phyloP scores from a whole-genome alignment of 2,797 vertebrate genomes.

The Anguilla pacifica region DNA sequence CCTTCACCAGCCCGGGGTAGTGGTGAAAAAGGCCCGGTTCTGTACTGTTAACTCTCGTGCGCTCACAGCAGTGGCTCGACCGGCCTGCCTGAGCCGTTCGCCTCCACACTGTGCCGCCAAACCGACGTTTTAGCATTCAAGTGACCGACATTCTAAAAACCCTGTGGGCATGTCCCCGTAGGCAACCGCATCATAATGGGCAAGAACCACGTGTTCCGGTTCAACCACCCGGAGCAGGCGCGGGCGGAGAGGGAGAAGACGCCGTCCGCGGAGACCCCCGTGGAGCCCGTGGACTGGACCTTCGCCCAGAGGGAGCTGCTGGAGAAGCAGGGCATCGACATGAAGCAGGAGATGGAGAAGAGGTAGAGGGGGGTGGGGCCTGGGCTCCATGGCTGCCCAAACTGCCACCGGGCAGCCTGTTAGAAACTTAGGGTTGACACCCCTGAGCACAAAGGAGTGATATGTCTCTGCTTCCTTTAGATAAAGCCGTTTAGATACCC shows the following conservation, averaged over 20 bases:
- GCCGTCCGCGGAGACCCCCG: slow-evolving; percentile 92
- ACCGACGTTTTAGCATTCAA: not conserved
- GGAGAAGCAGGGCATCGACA: slow-evolving; percentile 98
- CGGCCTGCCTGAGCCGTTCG: not conserved
- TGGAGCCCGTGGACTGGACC: slow-evolving; percentile 98
- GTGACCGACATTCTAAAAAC: not conserved
- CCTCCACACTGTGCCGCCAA: not conserved
- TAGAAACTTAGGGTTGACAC: not conserved
- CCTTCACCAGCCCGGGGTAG: not conserved
- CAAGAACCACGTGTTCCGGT: slow-evolving; percentile 98
- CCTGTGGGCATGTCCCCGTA: slow-evolving; percentile 49
- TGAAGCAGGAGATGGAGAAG: slow-evolving; percentile 99
- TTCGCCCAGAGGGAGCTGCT: slow-evolving; percentile 97
- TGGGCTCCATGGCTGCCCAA: not conserved
- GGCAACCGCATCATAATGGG: slow-evolving; percentile 99
- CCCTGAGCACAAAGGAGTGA: not conserved
- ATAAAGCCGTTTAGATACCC: not conserved
- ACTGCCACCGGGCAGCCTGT: not conserved
- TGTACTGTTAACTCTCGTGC: not conserved
- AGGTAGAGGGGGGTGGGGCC: slow-evolving; percentile 67
- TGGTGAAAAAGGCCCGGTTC: not conserved
- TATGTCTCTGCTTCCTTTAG: not conserved
- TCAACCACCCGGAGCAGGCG: slow-evolving; percentile 98
- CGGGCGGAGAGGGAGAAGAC: slow-evolving; percentile 97
- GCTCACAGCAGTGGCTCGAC: not conserved